Evolutionary conservation across 2,797 vertebrate genomes (phyloP), one percentile per base, ranked within the genome.

Genomic region (Alca torda): DNA sequence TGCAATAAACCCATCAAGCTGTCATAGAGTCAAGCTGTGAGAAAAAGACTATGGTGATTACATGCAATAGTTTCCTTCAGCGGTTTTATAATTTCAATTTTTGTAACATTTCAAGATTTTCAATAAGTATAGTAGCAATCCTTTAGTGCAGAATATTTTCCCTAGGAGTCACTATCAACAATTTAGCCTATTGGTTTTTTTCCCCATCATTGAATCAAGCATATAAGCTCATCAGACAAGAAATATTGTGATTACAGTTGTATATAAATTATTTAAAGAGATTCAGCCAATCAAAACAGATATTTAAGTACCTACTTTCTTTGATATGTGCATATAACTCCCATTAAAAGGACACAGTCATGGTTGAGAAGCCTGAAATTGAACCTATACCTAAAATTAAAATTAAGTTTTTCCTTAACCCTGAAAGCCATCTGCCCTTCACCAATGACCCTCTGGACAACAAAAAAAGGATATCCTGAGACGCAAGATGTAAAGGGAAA

Each of bases 61-160:
- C 91, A 97, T 95, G 94, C 97, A 97, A 97, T 96, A 89, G 94
- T 96, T 98, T 97, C 97, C 97, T 98, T 98, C 95, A 93, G 95
- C 96, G 96, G 87, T 77, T 98, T 98, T 96, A 97, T 98, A 98
- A 98, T 98, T 98, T 97, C 97, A 97, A 96, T 97, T 98, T 97
- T 96, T 96, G 96, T 97, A 97, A 97, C 95, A 96, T 98, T 98
- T 98, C 96, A 97, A 98, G 97, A 97, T 97, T 97, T 97, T 96
- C 94, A 97, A 97, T 98, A 97, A 93, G 96, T 97, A 84, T 7
- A 92, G 78, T 95, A 93, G 95, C 94, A 97, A 96, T 84, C 50
- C 88, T 96, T 97, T 83, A 80, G 64, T 57, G 95, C 48, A 94
- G 94, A 97, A 97, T 96, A 95, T 97, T 98, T 98, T 97, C 97